Conservation (phyloP, 2,888 invertebrate genomes). For the Nephrotoma appendiculata region DNA sequence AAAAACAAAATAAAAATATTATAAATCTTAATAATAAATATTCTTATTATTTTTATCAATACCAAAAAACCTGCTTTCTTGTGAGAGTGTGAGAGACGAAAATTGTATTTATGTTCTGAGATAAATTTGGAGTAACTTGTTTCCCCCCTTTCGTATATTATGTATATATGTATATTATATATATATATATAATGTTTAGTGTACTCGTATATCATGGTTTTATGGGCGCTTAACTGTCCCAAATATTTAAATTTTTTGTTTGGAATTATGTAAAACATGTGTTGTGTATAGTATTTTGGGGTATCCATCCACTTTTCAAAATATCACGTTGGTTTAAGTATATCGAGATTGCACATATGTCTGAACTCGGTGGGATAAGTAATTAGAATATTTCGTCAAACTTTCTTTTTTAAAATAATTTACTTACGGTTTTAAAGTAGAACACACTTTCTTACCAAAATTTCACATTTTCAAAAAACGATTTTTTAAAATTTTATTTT, state of each 20-base stretch:
- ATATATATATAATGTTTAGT: neutral
- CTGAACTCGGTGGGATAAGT: neutral
- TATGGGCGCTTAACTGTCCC: neutral
- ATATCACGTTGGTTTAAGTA: neutral
- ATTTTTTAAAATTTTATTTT: neutral
- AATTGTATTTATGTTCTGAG: neutral
- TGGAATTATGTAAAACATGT: neutral
- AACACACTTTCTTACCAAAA: neutral
- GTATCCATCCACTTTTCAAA: neutral
- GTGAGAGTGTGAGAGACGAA: neutral
- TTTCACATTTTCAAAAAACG: neutral
- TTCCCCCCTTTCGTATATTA: too few relatives aligned
- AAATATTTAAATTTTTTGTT: neutral
- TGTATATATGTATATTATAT: neutral
- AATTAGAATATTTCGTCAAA: neutral
- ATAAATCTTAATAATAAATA: neutral
- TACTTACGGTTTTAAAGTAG: neutral
- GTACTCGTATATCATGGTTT: neutral
- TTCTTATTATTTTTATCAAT: neutral
- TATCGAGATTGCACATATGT: neutral
- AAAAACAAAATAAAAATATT: neutral
- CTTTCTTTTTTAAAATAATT: neutral
- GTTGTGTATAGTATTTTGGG: neutral
- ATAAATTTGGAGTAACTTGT: neutral
- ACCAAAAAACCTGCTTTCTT: neutral